Conservation (phyloP, 2,797 vertebrate species). For the Ficedula albicollis region DNA sequence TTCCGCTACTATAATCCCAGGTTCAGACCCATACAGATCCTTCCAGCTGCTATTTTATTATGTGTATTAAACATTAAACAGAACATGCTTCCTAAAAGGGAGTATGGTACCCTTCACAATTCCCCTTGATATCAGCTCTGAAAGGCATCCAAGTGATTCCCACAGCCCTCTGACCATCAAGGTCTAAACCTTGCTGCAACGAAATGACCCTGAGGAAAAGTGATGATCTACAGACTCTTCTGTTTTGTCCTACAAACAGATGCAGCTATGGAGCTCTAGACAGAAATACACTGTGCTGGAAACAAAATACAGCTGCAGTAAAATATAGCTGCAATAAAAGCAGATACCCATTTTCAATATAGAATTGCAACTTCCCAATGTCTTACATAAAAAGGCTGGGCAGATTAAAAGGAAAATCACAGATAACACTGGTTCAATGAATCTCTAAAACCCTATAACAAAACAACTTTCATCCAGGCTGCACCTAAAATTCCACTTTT, state of each 20-base stretch:
- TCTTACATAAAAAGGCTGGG: neutral
- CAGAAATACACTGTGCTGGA: neutral
- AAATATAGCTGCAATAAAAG: neutral
- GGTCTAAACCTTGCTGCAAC: neutral
- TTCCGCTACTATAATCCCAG: neutral
- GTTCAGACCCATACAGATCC: neutral
- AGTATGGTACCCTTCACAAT: neutral
- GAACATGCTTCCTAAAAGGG: neutral
- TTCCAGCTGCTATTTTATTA: neutral
- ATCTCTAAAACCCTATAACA: neutral
- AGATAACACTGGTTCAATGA: neutral
- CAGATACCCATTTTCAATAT: neutral
- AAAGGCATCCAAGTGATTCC: neutral
- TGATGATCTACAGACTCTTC: neutral
- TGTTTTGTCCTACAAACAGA: neutral
- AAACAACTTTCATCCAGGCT: neutral
- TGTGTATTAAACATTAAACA: neutral
- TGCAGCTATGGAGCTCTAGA: neutral
- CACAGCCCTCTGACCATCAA: neutral
- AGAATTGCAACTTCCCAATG: neutral
- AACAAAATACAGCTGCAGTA: slow-evolving; percentile 11
- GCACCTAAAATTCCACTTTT: neutral
- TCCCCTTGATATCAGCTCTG: neutral
- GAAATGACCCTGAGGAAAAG: neutral
- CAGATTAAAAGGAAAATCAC: neutral